Evolutionary conservation across 1,140 invertebrate genomes (phyloP).

Genomic region (Dreissena rostriformis): DNA sequence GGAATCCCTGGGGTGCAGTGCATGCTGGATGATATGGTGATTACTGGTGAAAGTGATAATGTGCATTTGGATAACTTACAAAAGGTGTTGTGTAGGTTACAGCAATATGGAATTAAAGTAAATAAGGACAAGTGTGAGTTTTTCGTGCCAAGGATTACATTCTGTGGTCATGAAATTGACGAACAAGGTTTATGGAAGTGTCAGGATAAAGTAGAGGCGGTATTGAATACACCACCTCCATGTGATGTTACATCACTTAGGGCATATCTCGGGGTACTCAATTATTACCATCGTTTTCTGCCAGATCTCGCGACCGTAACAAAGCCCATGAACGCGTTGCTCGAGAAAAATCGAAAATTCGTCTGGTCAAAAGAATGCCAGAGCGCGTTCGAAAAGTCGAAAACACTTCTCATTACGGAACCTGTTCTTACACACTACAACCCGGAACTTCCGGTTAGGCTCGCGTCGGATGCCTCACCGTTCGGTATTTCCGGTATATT

Average conservation of each 20-base stretch:
- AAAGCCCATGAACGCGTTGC: conserved; percentile 50
- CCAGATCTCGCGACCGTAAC: conserved; percentile 27
- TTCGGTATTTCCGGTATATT: conserved; percentile 82
- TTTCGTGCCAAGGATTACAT: conserved; percentile 5
- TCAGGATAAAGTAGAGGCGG: conserved; percentile 55
- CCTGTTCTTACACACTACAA: conserved; percentile 56
- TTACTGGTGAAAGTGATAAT: conserved; percentile 43
- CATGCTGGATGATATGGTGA: conserved; percentile 60
- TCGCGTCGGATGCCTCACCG: conserved; percentile 82
- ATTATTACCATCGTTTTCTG: conserved; percentile 60
- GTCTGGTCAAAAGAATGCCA: conserved; percentile 32
- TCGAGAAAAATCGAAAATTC: conserved; percentile 45
- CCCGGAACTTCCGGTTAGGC: conserved; percentile 11
- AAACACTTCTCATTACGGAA: conserved; percentile 51
- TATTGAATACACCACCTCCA: conserved; percentile 41
- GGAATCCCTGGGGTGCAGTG: conserved; percentile 34
- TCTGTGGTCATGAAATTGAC: conserved; percentile 21
- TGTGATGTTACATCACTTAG: conserved; percentile 46
- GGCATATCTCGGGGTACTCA: conserved; percentile 55
- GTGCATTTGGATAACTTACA: conserved; percentile 55
- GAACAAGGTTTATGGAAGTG: conserved; percentile 16
- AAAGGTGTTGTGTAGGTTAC: conserved; percentile 37
- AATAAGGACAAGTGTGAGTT: conserved; percentile 23
- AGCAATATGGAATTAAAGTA: conserved; percentile 4
- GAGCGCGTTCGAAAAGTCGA: conserved; percentile 41